Evolutionary conservation across 1,140 invertebrate genomes (phyloP).

Genomic region (Meloidogyne chitwoodi): DNA sequence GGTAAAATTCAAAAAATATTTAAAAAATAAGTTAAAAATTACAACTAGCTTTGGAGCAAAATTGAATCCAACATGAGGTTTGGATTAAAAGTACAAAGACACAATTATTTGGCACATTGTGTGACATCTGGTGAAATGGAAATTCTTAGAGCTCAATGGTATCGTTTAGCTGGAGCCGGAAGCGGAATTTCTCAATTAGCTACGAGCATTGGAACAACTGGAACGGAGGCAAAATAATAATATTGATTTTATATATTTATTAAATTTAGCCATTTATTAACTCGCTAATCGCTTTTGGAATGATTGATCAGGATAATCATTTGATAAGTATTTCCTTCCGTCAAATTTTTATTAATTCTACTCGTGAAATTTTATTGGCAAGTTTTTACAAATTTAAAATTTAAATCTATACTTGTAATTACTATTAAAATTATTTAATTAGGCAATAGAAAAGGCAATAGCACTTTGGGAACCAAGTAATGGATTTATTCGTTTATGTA

Average conservation of each 20-base stretch:
- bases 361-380: neutral
- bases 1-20: neutral
- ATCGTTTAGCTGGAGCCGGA: constrained; percentile 29
- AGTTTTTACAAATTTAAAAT: neutral
- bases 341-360: neutral
- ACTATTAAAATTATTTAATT: neutral
- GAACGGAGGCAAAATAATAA: neutral
- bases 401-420: neutral
- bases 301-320: neutral
- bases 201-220: neutral
- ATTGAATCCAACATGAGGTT: constrained; percentile 44
- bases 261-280: neutral
- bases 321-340: neutral
- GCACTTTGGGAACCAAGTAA: constrained; percentile 17
- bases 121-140: constrained; percentile 52
- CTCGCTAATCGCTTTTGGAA: neutral
- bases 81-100: constrained; percentile 50
- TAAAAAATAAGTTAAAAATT: neutral
- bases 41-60: constrained; percentile 27
- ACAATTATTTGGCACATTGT: constrained; percentile 49
- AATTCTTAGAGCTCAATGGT: constrained; percentile 43
- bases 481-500: constrained; percentile 14
- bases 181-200: neutral
- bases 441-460: constrained; percentile 9
- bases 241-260: too few relatives aligned